phyloP scores from a whole-genome alignment of 2,888 invertebrate genomes.

The Leuctra nigra region DNA sequence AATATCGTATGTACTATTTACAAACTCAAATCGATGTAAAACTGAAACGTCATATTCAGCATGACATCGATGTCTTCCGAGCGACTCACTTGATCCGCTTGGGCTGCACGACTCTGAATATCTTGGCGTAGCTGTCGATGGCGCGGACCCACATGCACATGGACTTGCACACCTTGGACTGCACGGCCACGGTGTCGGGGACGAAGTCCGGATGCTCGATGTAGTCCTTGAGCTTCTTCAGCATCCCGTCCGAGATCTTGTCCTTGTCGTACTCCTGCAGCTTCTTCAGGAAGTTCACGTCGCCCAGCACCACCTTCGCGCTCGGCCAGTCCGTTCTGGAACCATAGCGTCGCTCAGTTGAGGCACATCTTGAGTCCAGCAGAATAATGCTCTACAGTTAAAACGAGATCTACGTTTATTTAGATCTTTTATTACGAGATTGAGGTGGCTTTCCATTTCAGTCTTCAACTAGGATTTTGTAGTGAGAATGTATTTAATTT shows the following conservation, averaged over 20 bases:
- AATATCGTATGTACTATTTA: no score
- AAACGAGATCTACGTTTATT: no score
- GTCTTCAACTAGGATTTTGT: no score
- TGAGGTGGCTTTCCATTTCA: no score
- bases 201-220: conserved; percentile 80
- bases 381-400: no score
- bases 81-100: conserved; percentile 73
- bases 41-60: no score
- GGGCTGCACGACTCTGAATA: conserved; percentile 81
- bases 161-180: conserved; percentile 81
- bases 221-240: conserved; percentile 75
- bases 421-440: no score
- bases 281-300: conserved; percentile 74
- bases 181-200: conserved; percentile 76
- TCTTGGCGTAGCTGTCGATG: conserved; percentile 81
- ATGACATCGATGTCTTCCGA: no score
- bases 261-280: conserved; percentile 83
- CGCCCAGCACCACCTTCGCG: conserved; percentile 73
- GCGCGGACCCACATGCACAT: conserved; percentile 92
- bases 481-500: no score
- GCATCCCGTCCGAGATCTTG: conserved; percentile 65
- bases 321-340: conserved; percentile 78
- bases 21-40: no score
- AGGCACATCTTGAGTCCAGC: no score
- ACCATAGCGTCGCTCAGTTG: no score